phyloP scores from a whole-genome alignment of 2,888 invertebrate species.

The Ommatoiulus sabulosus region DNA sequence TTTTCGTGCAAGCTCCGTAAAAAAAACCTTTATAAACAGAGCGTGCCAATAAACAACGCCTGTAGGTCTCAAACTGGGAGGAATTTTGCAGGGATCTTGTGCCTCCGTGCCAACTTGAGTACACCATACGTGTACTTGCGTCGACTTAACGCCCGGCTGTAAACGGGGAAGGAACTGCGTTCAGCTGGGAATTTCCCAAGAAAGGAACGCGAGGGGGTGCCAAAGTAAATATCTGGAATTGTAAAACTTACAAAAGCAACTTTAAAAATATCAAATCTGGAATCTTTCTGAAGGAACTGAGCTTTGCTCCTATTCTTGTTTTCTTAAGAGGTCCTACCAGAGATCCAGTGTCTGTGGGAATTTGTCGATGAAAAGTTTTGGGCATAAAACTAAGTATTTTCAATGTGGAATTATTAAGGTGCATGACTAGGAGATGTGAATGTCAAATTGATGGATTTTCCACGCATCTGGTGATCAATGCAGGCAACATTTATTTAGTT shows the following conservation, averaged over 20 bases:
- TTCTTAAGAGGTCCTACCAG: no score
- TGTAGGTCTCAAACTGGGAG: not conserved
- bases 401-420: no score
- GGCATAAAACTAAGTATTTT: no score
- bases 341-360: no score
- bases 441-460: no score
- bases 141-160: not conserved
- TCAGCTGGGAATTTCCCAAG: not conserved
- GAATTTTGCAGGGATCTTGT: not conserved
- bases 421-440: no score
- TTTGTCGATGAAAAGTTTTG: no score
- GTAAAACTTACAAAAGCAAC: not conserved
- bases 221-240: not conserved
- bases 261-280: not conserved
- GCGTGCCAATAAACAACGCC: not conserved
- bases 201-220: not conserved
- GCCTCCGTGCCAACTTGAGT: not conserved
- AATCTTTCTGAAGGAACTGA: not conserved
- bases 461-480: no score
- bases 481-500: no score
- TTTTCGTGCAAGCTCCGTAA: constrained; percentile 13
- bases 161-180: not conserved
- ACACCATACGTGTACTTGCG: not conserved
- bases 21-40: constrained; percentile 1
- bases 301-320: no score